Evolutionary conservation across 2,888 invertebrate genomes (phyloP).

Genomic region (Drosophila paramelanica): DNA sequence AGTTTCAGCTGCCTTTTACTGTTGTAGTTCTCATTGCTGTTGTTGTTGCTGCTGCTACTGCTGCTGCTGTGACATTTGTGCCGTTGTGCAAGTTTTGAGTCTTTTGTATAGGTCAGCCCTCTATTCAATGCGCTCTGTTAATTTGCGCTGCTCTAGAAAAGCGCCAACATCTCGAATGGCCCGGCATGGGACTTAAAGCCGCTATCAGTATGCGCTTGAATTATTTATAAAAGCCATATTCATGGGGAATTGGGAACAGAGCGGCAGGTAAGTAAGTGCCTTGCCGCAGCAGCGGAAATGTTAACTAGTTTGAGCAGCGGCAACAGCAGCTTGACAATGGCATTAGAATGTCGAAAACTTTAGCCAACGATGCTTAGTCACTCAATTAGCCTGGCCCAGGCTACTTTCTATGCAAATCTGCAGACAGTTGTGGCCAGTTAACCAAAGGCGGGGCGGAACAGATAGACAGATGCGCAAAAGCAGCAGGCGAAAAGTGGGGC

Average conservation of each 20-base stretch:
- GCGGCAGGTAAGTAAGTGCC: conserved; percentile 50
- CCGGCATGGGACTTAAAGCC: conserved; percentile 56
- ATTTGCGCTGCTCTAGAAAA: conserved; percentile 67
- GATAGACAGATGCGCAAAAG: not conserved
- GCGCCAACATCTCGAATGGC: conserved; percentile 43
- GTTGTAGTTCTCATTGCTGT: conserved; percentile 3
- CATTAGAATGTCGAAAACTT: conserved; percentile 79
- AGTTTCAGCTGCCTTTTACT: conserved; percentile 41
- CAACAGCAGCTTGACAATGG: conserved; percentile 74
- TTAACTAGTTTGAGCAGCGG: conserved; percentile 68
- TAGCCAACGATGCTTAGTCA: conserved; percentile 71
- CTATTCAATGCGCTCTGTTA: conserved; percentile 78
- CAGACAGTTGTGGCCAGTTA: conserved; percentile 43
- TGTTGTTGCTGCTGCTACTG: conserved; percentile 21
- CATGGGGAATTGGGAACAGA: conserved; percentile 59
- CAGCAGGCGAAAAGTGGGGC: not conserved
- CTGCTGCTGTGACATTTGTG: conserved; percentile 64
- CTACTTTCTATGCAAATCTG: conserved; percentile 77
- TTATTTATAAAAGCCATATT: conserved; percentile 79
- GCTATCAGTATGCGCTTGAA: conserved; percentile 76
- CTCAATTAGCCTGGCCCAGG: conserved; percentile 71
- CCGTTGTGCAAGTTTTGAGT: conserved; percentile 46
- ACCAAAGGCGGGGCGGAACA: conserved; percentile 9
- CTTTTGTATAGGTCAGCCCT: conserved; percentile 47
- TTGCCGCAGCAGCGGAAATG: conserved; percentile 67